Percentiles rank a stretch among this genome's conserved stretches.
Conservation (phyloP, 2,888 invertebrate genomes). For the Apamea anceps region DNA sequence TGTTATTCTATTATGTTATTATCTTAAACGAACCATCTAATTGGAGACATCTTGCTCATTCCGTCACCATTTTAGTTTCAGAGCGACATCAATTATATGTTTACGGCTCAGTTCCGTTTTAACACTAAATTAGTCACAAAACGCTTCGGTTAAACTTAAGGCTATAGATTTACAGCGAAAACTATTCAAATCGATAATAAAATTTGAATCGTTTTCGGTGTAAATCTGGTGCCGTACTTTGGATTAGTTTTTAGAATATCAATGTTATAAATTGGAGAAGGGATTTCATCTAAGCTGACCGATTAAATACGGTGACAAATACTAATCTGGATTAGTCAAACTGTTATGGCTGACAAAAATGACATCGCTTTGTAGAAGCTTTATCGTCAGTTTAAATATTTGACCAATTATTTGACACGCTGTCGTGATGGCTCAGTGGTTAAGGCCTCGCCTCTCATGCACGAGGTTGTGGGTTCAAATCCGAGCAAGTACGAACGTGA, state of each 20-base stretch:
- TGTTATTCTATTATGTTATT: not conserved
- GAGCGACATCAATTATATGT: constrained; percentile 43
- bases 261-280: constrained; percentile 39
- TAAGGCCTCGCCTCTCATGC: not conserved
- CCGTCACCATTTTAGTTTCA: constrained; percentile 24
- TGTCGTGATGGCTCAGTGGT: not conserved
- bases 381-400: constrained; percentile 7
- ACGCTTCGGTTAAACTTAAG: not conserved
- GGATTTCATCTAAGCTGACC: constrained; percentile 30
- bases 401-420: not conserved
- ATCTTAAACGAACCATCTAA: constrained; percentile 31
- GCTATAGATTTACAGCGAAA: not conserved
- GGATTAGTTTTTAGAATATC: constrained; percentile 23
- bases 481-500: not conserved
- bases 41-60: constrained; percentile 18
- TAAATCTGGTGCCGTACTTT: not conserved
- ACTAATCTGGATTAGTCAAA: constrained; percentile 22
- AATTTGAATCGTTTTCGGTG: constrained; percentile 23
- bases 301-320: constrained; percentile 28
- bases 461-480: not conserved
- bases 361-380: not conserved
- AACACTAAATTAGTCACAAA: constrained; percentile 37
- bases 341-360: constrained; percentile 12
- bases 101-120: constrained; percentile 33
- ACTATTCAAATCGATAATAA: constrained; percentile 2